These are phyloP conservation scores for Sterrhoptilus dennistouni DNA, from an alignment of 2,113 vertebrate species.

Conservation along the genomic window DNA sequence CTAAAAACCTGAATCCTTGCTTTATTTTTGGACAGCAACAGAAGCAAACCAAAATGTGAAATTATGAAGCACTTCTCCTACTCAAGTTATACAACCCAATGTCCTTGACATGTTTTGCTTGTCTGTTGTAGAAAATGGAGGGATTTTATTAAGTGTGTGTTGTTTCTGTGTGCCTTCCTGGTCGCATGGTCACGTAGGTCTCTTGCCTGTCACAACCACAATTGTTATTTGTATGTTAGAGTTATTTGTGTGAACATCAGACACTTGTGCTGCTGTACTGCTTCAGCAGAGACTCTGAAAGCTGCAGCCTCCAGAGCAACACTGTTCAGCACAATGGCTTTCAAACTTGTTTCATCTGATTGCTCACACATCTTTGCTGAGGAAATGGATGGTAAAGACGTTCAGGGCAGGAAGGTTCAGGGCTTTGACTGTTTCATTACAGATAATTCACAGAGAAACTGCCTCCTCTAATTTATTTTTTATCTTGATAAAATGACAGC, in stretches of 20 bases:
- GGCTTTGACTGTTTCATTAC: slow-evolving; percentile 53
- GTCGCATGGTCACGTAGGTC: neutral
- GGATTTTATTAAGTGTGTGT: neutral
- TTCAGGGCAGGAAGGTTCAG: slow-evolving; percentile 28
- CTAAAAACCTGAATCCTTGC: neutral
- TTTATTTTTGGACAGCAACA: neutral
- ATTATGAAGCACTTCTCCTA: neutral
- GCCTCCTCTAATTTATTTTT: slow-evolving; percentile 49
- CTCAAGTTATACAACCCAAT: neutral
- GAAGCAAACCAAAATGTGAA: fast-evolving
- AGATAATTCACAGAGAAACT: slow-evolving; percentile 54
- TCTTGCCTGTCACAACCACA: neutral
- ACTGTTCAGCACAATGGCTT: neutral
- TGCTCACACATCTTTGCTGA: slow-evolving; percentile 29
- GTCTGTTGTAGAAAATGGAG: neutral
- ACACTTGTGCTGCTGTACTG: neutral
- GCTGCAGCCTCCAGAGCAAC: neutral
- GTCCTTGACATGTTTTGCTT: neutral
- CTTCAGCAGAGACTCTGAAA: neutral
- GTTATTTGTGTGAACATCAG: slow-evolving; percentile 7
- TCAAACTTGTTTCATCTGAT: slow-evolving; percentile 27
- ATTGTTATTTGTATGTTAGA: neutral
- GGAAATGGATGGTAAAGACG: slow-evolving; percentile 15
- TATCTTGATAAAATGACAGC: slow-evolving; percentile 47
- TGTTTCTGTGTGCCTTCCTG: neutral